phyloP scores from a whole-genome alignment of 1,140 invertebrate species.

The Drosophila aff. region DNA sequence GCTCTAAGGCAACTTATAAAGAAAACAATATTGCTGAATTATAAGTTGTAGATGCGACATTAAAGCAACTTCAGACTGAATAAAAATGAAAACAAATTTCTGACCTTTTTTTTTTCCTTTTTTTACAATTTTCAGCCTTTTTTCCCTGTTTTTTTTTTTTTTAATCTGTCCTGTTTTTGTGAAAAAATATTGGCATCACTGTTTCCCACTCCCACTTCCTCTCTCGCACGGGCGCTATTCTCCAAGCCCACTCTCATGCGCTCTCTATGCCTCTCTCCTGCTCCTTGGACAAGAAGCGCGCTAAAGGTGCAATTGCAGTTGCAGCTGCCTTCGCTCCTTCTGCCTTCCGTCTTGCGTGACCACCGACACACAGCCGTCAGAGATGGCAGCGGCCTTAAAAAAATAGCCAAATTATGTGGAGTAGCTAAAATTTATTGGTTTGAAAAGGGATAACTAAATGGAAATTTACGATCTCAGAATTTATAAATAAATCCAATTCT shows the following conservation, averaged over 20 bases:
- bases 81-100: too few species aligned
- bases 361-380: conserved; percentile 19
- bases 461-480: too few species aligned
- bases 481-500: too few species aligned
- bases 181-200: too few species aligned
- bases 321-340: conserved; percentile 72
- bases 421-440: not conserved
- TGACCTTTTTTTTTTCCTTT: too few species aligned
- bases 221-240: conserved; percentile 27
- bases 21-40: too few species aligned
- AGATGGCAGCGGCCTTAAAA: conserved; percentile 5
- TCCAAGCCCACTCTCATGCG: conserved; percentile 13
- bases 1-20: too few species aligned
- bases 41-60: too few species aligned
- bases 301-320: conserved; percentile 83
- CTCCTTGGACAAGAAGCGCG: conserved; percentile 59
- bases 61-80: too few species aligned
- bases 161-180: too few species aligned
- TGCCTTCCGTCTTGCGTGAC: conserved; percentile 73
- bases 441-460: not conserved
- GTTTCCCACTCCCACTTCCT: conserved; percentile 30
- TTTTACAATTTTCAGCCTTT: too few species aligned
- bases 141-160: too few species aligned
- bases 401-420: not conserved
- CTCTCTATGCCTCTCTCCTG: conserved; percentile 16